A percentile compares a stretch with the other conserved stretches of the same genome.
These are phyloP conservation scores for Armadillidium nasatum DNA, from an alignment of 1,140 invertebrate species.

Conservation along the genomic window DNA sequence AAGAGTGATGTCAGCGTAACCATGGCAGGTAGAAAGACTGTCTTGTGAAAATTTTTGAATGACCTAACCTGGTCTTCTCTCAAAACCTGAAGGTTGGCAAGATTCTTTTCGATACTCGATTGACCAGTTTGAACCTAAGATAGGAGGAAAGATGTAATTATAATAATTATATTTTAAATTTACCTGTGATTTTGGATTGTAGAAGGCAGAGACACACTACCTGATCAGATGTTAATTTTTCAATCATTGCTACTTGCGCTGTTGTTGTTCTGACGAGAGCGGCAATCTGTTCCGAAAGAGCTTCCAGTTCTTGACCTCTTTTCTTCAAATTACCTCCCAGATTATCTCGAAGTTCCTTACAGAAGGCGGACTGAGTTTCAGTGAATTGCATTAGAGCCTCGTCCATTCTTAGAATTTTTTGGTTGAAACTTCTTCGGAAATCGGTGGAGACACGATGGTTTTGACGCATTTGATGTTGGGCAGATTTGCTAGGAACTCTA, in stretches of 20 bases:
- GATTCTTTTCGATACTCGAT: constrained; percentile 36
- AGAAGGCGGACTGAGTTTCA: constrained; percentile 42
- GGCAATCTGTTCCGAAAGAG: constrained; percentile 41
- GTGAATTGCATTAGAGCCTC: constrained; percentile 42
- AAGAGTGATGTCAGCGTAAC: constrained; percentile 37
- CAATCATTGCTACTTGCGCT: constrained; percentile 35
- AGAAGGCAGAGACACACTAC: constrained; percentile 1
- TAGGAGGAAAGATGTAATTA: background rate
- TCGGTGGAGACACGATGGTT: constrained; percentile 39
- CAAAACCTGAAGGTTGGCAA: constrained; percentile 36
- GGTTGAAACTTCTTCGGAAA: constrained; percentile 39
- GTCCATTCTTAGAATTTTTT: constrained; percentile 40
- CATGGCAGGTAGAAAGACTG: constrained; percentile 34
- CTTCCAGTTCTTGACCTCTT: constrained; percentile 39
- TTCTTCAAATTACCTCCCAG: constrained; percentile 31
- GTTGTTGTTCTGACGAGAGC: constrained; percentile 38
- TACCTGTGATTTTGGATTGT: background rate
- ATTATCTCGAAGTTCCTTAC: constrained; percentile 32
- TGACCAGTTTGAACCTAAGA: constrained; percentile 37
- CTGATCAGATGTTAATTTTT: constrained; percentile 41
- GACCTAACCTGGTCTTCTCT: constrained; percentile 36
- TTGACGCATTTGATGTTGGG: constrained; percentile 27
- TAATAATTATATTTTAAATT: background rate
- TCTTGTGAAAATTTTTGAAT: constrained; percentile 36
- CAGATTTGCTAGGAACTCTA: too few species aligned